These are phyloP conservation scores for Panzeria rudis DNA, from an alignment of 2,888 invertebrate species.

Conservation along the genomic window DNA sequence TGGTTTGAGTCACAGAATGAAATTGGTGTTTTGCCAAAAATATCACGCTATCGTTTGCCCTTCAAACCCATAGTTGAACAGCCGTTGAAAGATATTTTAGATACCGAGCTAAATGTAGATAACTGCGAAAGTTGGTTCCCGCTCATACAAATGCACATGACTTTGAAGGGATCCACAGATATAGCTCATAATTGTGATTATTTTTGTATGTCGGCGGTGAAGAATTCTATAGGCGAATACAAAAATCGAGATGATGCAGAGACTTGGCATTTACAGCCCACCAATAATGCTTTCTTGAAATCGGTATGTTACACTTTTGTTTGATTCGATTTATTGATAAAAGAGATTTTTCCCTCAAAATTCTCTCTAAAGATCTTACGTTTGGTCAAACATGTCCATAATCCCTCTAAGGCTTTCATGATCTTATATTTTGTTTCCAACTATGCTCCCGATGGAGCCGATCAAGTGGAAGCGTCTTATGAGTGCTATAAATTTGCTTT, in stretches of 20 bases:
- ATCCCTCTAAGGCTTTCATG: constrained; percentile 79
- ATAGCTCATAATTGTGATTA: constrained; percentile 80
- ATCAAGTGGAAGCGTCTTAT: constrained; percentile 83
- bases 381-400: constrained; percentile 79
- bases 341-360: not conserved
- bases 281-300: constrained; percentile 83
- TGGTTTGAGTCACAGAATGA: constrained; percentile 82
- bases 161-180: constrained; percentile 79
- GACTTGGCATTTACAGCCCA: constrained; percentile 82
- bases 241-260: constrained; percentile 80
- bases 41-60: constrained; percentile 83
- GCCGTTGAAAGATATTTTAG: constrained; percentile 80
- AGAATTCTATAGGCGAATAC: constrained; percentile 82
- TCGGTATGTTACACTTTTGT: constrained; percentile 76
- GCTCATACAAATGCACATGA: constrained; percentile 81
- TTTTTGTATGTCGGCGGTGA: constrained; percentile 83
- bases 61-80: constrained; percentile 82
- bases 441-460: constrained; percentile 82
- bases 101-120: constrained; percentile 81
- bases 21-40: constrained; percentile 82
- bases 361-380: constrained; percentile 78
- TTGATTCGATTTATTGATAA: not conserved
- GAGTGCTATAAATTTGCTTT: constrained; percentile 82
- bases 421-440: constrained; percentile 82
- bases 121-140: constrained; percentile 83